Base-by-base conservation (phyloP, 64 coral and sea anemone species). In the Porites australiensis region DNA sequence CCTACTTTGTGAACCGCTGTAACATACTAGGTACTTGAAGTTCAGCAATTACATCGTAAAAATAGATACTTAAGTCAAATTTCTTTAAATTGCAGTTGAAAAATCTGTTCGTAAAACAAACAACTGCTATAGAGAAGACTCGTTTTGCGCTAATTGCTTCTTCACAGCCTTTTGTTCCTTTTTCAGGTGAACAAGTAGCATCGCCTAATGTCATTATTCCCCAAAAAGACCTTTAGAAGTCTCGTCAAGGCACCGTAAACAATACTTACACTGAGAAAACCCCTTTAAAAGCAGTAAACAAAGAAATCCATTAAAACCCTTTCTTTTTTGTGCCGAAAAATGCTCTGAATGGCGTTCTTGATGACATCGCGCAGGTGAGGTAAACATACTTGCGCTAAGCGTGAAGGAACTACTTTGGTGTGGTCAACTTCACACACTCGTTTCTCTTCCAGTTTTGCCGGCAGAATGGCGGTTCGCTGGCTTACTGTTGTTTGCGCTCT, bases 391-490 rank as follows among this genome's bases (percentile, higher is more conserved):
- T 68, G 62, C 58, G 9, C 45, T 49, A 6, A 19, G 81, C 44
- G 47, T 7, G 4, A 22, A 13, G 62, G 11, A 78, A 55, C 2
- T 55, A 78, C 18, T 55, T 78, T 6, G 16, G 46, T 64, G 62
- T 11, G 44, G 8, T 37, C 53, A 8, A 84, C 47, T 69, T 84
- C 18, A 55, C 14, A 63, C 45, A 68, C 63, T 51, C 63, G 46
- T 50, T 84, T 84, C 45, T 50, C 10, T 84, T 84, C 64, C 63
- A 84, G 81, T 68, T 68, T 69, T 61, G 63, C 81, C 22, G 16
- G 62, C 81, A 84, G 63, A 84, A 84, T 84, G 81, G 62, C 16
- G 69, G 45, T 84, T 84, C 47, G 81, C 81, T 84, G 61, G 81
- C 63, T 84, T 19, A 16, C 61, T 51, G 8, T 84, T 45, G 8